Conservation (phyloP, 1,140 invertebrate genomes). For the Probaryconus sp. region DNA sequence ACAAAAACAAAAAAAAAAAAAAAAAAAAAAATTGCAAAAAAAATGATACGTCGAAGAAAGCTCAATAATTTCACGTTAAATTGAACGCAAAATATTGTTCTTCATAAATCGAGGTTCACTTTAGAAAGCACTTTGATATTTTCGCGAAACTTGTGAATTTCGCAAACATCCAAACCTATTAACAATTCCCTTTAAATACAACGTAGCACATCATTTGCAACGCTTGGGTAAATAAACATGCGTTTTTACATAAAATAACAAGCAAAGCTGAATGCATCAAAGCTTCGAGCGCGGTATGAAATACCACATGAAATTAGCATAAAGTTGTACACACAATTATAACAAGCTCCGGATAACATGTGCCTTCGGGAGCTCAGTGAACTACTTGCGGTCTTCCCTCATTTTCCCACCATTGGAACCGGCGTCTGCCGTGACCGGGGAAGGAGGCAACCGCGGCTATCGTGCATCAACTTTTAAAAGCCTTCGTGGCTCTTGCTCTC, state of each 20-base stretch:
- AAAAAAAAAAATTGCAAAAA: too few relatives aligned
- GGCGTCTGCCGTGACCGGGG: slow-evolving; percentile 22
- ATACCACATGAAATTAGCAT: slow-evolving; percentile 46
- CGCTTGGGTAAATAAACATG: slow-evolving; percentile 43
- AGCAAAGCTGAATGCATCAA: slow-evolving; percentile 26
- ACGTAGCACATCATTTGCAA: neutral
- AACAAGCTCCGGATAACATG: slow-evolving; percentile 41
- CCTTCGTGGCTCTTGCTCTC: slow-evolving; percentile 56
- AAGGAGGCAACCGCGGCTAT: slow-evolving; percentile 39
- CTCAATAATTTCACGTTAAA: too few relatives aligned
- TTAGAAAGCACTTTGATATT: too few relatives aligned
- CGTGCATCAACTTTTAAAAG: slow-evolving; percentile 59
- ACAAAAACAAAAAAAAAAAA: too few relatives aligned
- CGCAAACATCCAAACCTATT: neutral
- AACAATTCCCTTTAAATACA: slow-evolving; percentile 33
- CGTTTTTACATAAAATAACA: slow-evolving; percentile 53
- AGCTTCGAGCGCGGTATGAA: slow-evolving; percentile 20
- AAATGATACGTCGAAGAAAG: too few relatives aligned
- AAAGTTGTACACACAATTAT: slow-evolving; percentile 42
- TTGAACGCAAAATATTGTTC: too few relatives aligned
- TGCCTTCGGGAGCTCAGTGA: slow-evolving; percentile 49
- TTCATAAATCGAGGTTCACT: too few relatives aligned
- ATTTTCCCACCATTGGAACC: slow-evolving; percentile 48
- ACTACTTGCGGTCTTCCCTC: slow-evolving; percentile 45
- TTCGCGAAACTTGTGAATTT: too few relatives aligned